A percentile compares a stretch with the other conserved stretches of the same genome.
Conservation (phyloP, 2,888 invertebrate species). For the Celastrina argiolus region DNA sequence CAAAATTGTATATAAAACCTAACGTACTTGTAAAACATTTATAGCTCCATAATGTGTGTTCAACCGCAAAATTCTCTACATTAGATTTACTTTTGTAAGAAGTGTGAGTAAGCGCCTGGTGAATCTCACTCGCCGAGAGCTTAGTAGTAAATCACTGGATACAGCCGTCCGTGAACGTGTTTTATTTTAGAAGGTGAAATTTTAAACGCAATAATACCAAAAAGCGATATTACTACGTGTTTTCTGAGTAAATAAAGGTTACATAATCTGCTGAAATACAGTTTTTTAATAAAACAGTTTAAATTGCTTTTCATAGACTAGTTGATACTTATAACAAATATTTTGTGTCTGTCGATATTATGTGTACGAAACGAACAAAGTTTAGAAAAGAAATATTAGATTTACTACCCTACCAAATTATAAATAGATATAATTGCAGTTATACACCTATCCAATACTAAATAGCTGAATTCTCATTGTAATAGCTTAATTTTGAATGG, state of each 20-base stretch:
- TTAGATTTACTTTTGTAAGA: slow-evolving; percentile 34
- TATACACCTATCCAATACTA: too few species aligned
- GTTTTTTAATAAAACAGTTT: too few species aligned
- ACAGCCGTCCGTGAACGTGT: slow-evolving; percentile 35
- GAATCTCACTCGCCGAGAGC: slow-evolving; percentile 60
- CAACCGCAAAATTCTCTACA: slow-evolving; percentile 29
- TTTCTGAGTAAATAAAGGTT: slow-evolving; percentile 1
- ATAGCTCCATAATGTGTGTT: slow-evolving; percentile 17
- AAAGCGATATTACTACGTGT: neutral
- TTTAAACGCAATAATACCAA: slow-evolving; percentile 33
- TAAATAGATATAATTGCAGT: too few species aligned
- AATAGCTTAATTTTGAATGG: too few species aligned
- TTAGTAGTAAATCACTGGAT: slow-evolving; percentile 60
- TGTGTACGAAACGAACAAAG: too few species aligned
- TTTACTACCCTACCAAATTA: too few species aligned
- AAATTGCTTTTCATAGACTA: too few species aligned
- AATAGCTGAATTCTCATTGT: too few species aligned
- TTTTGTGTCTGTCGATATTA: too few species aligned
- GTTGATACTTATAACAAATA: too few species aligned
- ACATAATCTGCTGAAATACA: neutral
- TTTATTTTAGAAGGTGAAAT: slow-evolving; percentile 39
- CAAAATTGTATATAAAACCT: neutral
- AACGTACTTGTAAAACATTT: slow-evolving; percentile 14
- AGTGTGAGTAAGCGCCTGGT: slow-evolving; percentile 46
- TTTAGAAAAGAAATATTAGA: too few species aligned